A percentile compares a stretch with the other conserved stretches of the same genome.
phyloP scores from a whole-genome alignment of 2,113 vertebrate genomes.

The Nematolebias whitei region DNA sequence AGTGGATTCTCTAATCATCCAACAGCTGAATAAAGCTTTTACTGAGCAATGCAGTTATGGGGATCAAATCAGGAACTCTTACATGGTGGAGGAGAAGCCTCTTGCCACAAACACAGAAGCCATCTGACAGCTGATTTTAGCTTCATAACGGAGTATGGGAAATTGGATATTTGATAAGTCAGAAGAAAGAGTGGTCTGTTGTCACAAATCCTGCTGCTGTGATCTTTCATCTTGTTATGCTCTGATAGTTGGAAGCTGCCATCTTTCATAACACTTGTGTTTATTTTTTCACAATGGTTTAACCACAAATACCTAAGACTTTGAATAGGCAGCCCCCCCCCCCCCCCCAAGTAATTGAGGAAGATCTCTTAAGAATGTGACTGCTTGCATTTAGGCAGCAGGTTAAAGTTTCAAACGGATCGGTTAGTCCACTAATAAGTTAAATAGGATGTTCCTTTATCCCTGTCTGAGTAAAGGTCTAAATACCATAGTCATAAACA shows the following conservation, averaged over 20 bases:
- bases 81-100: conserved; percentile 19
- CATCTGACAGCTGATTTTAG: conserved; percentile 5
- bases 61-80: conserved; percentile 20
- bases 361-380: too few species aligned
- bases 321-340: too few species aligned
- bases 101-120: conserved; percentile 7
- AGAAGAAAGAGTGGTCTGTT: conserved; percentile 5
- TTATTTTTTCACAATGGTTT: conserved; percentile 27
- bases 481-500: too few species aligned
- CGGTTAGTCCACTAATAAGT: too few species aligned
- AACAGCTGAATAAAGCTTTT: conserved; percentile 26
- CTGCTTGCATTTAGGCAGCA: too few species aligned
- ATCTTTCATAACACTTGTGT: conserved; percentile 39
- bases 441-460: too few species aligned
- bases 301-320: neutral
- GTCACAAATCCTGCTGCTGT: conserved; percentile 13
- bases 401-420: too few species aligned
- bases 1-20: conserved; percentile 37
- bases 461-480: too few species aligned
- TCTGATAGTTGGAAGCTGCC: conserved; percentile 24
- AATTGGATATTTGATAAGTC: conserved; percentile 21
- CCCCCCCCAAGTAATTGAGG: too few species aligned
- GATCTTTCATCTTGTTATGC: conserved; percentile 35
- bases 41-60: conserved; percentile 20
- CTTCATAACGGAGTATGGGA: neutral